A percentile compares a stretch with the other conserved stretches of the same genome.
Conservation (phyloP, 2,113 vertebrate genomes). For the Strigops habroptila region DNA sequence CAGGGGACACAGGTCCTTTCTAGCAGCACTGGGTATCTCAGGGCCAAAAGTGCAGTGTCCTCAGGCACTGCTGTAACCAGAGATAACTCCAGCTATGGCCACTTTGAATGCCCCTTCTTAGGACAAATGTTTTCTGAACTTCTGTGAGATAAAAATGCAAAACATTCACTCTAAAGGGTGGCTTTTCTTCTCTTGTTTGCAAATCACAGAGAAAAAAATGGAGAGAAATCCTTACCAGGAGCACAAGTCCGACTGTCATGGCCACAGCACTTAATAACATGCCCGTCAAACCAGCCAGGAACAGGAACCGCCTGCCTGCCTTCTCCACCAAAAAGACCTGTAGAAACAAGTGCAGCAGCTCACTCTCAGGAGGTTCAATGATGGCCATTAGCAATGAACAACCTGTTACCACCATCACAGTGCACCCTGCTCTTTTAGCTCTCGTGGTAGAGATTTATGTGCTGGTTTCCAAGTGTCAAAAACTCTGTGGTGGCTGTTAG, state of each 20-base stretch:
- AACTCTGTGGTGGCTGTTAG: not conserved
- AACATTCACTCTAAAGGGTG: not conserved
- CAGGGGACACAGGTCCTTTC: not conserved
- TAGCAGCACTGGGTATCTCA: not conserved
- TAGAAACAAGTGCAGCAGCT: not conserved
- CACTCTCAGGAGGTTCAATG: not conserved
- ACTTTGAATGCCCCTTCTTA: not conserved
- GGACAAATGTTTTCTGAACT: not conserved
- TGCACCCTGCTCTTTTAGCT: not conserved
- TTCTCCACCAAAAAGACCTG: constrained; percentile 90
- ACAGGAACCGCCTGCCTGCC: constrained; percentile 85
- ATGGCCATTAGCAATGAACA: not conserved
- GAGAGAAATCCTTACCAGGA: constrained; percentile 78
- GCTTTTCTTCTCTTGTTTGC: not conserved
- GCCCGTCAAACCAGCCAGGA: constrained; percentile 83
- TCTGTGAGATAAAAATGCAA: not conserved
- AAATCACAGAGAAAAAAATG: not conserved
- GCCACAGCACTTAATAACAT: constrained; percentile 86
- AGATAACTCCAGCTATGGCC: not conserved
- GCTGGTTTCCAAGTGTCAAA: not conserved
- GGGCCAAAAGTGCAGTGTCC: not conserved
- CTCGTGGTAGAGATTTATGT: not conserved
- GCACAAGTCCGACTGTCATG: constrained; percentile 87
- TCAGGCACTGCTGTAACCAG: not conserved
- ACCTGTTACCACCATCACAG: not conserved